These are phyloP conservation scores for Puntigrus tetrazona DNA, from an alignment of 2,113 vertebrate species.

Conservation along the genomic window DNA sequence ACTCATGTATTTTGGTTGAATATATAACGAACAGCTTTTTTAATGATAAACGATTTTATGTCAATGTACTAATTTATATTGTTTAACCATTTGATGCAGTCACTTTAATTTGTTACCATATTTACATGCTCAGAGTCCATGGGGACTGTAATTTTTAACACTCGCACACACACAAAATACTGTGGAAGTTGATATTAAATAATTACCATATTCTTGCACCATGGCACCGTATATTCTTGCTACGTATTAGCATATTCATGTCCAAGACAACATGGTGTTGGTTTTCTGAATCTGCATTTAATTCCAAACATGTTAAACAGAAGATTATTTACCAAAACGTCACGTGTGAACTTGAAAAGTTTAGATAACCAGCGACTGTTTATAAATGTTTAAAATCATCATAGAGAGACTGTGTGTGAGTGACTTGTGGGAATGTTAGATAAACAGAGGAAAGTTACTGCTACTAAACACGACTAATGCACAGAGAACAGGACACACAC, in stretches of 20 bases:
- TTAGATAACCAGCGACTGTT: neutral
- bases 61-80: no score
- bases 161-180: neutral
- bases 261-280: neutral
- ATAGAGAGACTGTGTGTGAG: neutral
- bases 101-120: no score
- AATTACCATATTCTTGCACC: neutral
- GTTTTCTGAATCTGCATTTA: neutral
- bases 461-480: neutral
- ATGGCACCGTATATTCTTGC: no score
- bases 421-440: neutral
- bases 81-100: no score
- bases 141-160: no score
- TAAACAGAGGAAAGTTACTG: neutral
- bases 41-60: no score
- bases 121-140: no score
- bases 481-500: neutral
- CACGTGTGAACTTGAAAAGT: neutral
- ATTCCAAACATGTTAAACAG: neutral
- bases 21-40: no score
- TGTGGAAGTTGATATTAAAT: neutral
- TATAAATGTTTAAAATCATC: neutral
- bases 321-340: neutral
- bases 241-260: neutral
- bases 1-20: no score